Percentiles rank a stretch among this genome's conserved stretches.
phyloP scores from a whole-genome alignment of 2,113 vertebrate genomes.

The Peromyscus maniculatus region DNA sequence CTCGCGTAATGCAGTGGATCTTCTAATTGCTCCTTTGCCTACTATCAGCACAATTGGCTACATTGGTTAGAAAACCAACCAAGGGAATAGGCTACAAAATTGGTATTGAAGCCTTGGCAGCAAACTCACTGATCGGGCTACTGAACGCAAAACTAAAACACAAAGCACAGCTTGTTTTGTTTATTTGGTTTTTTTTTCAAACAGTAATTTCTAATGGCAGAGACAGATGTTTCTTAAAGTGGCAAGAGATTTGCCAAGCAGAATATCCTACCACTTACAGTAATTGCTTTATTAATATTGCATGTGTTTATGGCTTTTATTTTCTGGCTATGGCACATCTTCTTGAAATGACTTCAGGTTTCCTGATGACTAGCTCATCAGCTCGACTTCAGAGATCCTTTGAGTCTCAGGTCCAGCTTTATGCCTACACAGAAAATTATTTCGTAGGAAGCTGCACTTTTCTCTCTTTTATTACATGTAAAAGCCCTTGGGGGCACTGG shows the following conservation, averaged over 20 bases:
- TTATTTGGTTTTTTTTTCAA: conserved; percentile 67
- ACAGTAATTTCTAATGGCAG: conserved; percentile 79
- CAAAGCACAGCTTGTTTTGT: conserved; percentile 77
- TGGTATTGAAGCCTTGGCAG: conserved; percentile 76
- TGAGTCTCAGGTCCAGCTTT: conserved; percentile 14
- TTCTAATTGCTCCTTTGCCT: conserved; percentile 71
- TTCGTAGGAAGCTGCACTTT: neutral
- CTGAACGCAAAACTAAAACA: conserved; percentile 64
- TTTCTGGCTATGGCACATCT: conserved; percentile 64
- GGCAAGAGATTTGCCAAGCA: conserved; percentile 81
- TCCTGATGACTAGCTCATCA: conserved; percentile 66
- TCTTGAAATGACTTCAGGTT: conserved; percentile 72
- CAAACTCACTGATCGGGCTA: conserved; percentile 43
- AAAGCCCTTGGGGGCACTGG: conserved; percentile 26
- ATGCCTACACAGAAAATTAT: neutral
- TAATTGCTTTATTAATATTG: conserved; percentile 85
- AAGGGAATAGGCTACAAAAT: conserved; percentile 73
- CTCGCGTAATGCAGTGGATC: neutral
- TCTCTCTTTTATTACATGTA: neutral
- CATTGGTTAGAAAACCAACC: conserved; percentile 65
- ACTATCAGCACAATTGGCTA: conserved; percentile 66
- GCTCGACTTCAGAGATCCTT: conserved; percentile 56
- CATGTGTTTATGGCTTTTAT: conserved; percentile 75
- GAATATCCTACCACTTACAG: conserved; percentile 79
- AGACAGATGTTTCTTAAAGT: conserved; percentile 84